Evolutionary conservation across 2,888 invertebrate genomes (phyloP).

Genomic region (Tenthredo scrophulariae): DNA sequence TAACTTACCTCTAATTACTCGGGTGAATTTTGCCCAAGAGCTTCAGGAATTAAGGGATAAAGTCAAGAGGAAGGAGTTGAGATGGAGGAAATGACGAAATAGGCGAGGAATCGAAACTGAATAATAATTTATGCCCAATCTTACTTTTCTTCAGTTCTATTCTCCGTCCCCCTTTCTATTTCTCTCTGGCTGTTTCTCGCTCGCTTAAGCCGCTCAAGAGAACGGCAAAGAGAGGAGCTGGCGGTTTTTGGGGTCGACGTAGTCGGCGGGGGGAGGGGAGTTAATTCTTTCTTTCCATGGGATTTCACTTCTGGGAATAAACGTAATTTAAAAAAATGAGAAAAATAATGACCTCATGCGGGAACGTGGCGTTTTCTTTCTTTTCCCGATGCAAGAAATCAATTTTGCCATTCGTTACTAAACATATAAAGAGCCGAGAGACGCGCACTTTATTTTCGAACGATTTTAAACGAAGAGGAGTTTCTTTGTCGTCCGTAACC

Average conservation of each 20-base stretch:
- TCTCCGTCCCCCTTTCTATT: neutral
- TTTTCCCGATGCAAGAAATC: conserved; percentile 37
- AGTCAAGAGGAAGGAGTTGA: neutral
- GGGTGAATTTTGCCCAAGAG: neutral
- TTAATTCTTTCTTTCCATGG: conserved; percentile 38
- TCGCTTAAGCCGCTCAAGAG: conserved; percentile 50
- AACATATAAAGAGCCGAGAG: neutral
- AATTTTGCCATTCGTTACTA: conserved; percentile 44
- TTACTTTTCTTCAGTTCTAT: neutral
- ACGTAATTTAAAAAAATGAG: conserved; percentile 44
- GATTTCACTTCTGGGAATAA: conserved; percentile 40
- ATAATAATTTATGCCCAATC: conserved; percentile 40
- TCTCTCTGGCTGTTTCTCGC: conserved; percentile 48
- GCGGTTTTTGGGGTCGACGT: conserved; percentile 7
- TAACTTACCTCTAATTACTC: neutral
- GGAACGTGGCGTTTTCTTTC: neutral
- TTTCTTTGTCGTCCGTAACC: conserved; percentile 18
- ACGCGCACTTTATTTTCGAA: conserved; percentile 35
- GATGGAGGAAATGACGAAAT: conserved; percentile 13
- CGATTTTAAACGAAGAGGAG: conserved; percentile 2
- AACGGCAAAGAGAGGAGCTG: conserved; percentile 41
- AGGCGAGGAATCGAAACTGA: conserved; percentile 25
- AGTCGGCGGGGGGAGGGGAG: neutral
- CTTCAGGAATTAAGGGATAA: neutral
- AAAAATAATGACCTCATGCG: conserved; percentile 48